phyloP scores from a whole-genome alignment of 2,888 invertebrate species.

The Caenorhabditis sp. region DNA sequence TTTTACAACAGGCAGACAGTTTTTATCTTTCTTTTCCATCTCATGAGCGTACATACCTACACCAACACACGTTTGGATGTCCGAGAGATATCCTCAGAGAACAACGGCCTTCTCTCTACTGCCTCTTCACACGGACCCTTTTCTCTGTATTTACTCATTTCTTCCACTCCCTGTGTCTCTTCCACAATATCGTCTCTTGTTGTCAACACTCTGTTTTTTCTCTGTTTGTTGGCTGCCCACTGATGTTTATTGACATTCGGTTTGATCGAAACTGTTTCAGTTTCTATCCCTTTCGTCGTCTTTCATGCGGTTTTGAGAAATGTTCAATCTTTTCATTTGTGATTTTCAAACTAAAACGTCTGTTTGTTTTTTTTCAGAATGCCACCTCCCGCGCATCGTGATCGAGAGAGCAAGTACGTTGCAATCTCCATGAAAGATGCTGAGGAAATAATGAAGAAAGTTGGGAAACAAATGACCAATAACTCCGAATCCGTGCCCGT shows the following conservation, averaged over 20 bases:
- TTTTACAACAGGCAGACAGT: too few relatives aligned
- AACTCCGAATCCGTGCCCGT: neutral
- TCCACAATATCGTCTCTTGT: neutral
- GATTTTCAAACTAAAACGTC: neutral
- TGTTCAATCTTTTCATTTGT: neutral
- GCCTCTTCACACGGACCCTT: too few relatives aligned
- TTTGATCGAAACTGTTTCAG: neutral
- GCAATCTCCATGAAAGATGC: constrained; percentile 76
- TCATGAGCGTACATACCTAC: too few relatives aligned
- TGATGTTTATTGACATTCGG: neutral
- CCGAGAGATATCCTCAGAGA: too few relatives aligned
- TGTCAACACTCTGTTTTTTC: neutral
- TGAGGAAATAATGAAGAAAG: constrained; percentile 55
- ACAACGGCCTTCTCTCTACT: too few relatives aligned
- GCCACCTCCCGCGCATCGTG: constrained; percentile 38
- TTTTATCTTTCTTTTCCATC: too few relatives aligned
- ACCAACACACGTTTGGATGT: too few relatives aligned
- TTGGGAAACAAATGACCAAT: constrained; percentile 9
- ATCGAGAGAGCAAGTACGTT: constrained; percentile 40
- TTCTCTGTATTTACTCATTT: too few relatives aligned
- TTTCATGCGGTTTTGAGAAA: too few relatives aligned
- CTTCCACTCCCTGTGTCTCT: constrained; percentile 23
- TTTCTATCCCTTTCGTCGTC: neutral
- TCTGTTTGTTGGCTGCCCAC: constrained; percentile 1
- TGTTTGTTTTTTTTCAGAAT: constrained; percentile 2